Evolutionary conservation across 2,888 invertebrate genomes (phyloP), one percentile per base, ranked within the genome.

Genomic region (Conistra vaccinii): DNA sequence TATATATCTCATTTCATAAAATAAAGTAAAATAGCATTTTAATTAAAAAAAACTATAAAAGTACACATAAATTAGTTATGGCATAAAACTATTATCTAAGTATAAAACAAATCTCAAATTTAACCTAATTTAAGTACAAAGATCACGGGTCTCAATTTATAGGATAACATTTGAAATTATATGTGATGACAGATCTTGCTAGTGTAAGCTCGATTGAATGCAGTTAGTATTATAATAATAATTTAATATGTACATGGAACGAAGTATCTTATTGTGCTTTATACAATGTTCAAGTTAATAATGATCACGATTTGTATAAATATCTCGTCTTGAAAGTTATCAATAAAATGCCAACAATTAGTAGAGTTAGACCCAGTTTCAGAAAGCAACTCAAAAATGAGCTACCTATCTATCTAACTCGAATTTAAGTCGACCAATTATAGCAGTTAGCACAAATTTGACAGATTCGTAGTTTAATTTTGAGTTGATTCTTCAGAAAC

Each of bases 51-150:
- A 92, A 88, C 91, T 94, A 93, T 91, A 93, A 94, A 94, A 91
- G 85, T 92, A 92, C 88, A 89, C 92, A 94, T 95, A 95, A 95
- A 95, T 96, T 95, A 95, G 94, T 95, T 96, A 96, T 96, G 96
- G 96, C 96, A 95, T 96, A 94, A 94, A 94, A 94, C 93, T 90
- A 93, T 93, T 91, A 91, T 90, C 92, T 94, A 92, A 92, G 90
- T 93, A 92, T 92, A 92, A 89, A 89, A 90, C 90, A 92, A 94
- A 95, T 94, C 92, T 93, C 92, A 90, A 91, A 91, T 90, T 90
- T 90, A 94, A 90, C 89, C 92, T 94, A 94, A 90, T 93, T 94
- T 95, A 95, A 95, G 94, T 95, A 95, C 95, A 94, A 91, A 91
- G 90, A 93, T 94, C 93, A 93, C 92, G 90, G 88, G 85, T 84